phyloP scores from a whole-genome alignment of 1,140 invertebrate genomes.

The Magallana ariakensis region DNA sequence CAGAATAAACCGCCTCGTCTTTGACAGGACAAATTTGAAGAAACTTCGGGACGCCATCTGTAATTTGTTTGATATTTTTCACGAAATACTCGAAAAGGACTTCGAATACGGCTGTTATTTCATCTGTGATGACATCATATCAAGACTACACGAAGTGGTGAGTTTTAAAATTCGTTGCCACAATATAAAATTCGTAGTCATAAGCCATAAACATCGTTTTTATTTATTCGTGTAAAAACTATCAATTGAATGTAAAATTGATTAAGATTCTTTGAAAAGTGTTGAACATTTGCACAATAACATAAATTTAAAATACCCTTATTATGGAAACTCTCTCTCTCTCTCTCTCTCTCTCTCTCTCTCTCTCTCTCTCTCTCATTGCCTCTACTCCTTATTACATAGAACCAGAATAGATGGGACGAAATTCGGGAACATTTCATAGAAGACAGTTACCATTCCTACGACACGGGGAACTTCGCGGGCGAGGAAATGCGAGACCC shows the following conservation, averaged over 20 bases:
- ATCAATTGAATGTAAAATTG: too few species aligned
- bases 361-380: too few species aligned
- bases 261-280: too few species aligned
- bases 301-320: too few species aligned
- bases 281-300: too few species aligned
- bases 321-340: too few species aligned
- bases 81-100: slow-evolving; percentile 54
- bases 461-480: slow-evolving; percentile 55
- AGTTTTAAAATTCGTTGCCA: neutral
- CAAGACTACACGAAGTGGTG: slow-evolving; percentile 53
- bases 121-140: slow-evolving; percentile 40
- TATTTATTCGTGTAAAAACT: too few species aligned
- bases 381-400: neutral
- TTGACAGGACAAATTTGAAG: slow-evolving; percentile 48
- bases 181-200: too few species aligned
- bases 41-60: slow-evolving; percentile 44
- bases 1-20: slow-evolving; percentile 45
- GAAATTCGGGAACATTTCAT: slow-evolving; percentile 51
- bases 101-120: slow-evolving; percentile 56
- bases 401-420: slow-evolving; percentile 52
- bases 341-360: too few species aligned
- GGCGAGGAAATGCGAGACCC: slow-evolving; percentile 58
- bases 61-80: slow-evolving; percentile 53
- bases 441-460: slow-evolving; percentile 53
- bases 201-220: too few species aligned